These are phyloP conservation scores for Drosophila albomicans DNA, from an alignment of 1,140 invertebrate genomes.

Conservation along the genomic window DNA sequence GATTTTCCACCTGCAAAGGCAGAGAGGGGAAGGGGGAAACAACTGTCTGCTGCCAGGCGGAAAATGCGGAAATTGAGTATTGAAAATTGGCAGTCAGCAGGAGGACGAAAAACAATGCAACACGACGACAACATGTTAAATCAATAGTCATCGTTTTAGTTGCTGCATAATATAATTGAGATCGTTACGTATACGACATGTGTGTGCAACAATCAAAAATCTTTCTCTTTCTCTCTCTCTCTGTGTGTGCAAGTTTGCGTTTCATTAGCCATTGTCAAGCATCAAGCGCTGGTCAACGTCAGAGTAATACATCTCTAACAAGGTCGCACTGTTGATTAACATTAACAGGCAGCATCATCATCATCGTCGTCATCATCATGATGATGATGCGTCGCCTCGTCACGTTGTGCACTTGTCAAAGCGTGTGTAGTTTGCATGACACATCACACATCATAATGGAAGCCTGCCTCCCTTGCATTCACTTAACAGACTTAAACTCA, in stretches of 20 bases:
- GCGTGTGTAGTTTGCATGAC: constrained; percentile 10
- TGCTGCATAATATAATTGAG: constrained; percentile 21
- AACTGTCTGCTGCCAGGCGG: background rate
- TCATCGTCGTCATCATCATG: background rate
- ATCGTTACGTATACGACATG: constrained; percentile 7
- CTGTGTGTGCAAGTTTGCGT: constrained; percentile 16
- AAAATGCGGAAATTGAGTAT: constrained; percentile 24
- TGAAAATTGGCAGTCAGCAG: background rate
- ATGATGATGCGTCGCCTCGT: background rate
- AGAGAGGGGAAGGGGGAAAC: too few relatives aligned
- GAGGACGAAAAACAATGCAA: background rate
- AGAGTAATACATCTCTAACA: constrained; percentile 3
- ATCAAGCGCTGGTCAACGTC: constrained; percentile 4
- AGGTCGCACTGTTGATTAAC: constrained; percentile 28
- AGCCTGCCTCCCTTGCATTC: background rate
- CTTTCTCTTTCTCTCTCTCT: background rate
- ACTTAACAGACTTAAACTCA: constrained; percentile 11
- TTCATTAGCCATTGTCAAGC: constrained; percentile 29
- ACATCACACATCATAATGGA: background rate
- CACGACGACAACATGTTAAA: background rate
- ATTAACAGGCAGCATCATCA: background rate
- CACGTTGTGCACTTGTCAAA: constrained; percentile 12
- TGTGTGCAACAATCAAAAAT: constrained; percentile 21
- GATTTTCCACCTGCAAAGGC: background rate
- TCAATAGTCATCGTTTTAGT: constrained; percentile 16